Evolutionary conservation across 2,888 invertebrate species (phyloP), one percentile per base, ranked within the genome.

Genomic region (Microplitis deprimator): DNA sequence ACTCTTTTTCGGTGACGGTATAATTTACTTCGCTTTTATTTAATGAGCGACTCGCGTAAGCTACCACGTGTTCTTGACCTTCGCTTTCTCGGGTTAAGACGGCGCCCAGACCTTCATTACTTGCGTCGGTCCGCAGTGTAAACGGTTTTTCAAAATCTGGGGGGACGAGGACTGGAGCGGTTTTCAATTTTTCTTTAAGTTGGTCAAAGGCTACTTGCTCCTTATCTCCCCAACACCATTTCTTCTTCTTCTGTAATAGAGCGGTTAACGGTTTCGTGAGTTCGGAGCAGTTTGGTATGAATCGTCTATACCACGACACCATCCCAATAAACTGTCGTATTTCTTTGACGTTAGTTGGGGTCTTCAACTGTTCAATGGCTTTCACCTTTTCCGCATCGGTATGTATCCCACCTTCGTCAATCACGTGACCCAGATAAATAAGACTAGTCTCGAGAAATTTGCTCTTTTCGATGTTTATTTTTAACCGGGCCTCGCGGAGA

Each of bases 401-500:
- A 0, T 60, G 62, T 6, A 81, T 8, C 13, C 64, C n/a, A n/a
- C n/a, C n/a, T n/a, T n/a, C 17, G 17, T 73, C 69, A 3, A 80
- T 67, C 0, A 78, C n/a, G 60, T 79, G 80, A 1, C 83, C 81
- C 8, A 79, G 68, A 10, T 79, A 84, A 50, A 38, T 81, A 0
- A 84, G 59, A 7, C 81, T 79, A 1, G 77, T 64, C 6, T 79
- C 60, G n/a, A 82, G 83, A 75, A 85, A 87, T n/a, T 81, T 77
- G 64, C 82, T 83, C 76, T 84, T 86, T 6, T 84, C 82, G 6
- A 39, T 65, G 67, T 81, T 84, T 2, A 84, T 60, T n/a, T 68
- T 75, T 20, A 85, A 72, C 1, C 80, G 79, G 0, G 83, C 82
- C 13, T 77, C 70, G 6, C 81, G n/a, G 2, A 85, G 77, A 29